Evolutionary conservation across 2,113 vertebrate species (phyloP), one percentile per base, ranked within the genome.

Genomic region (Sakesphorus luctuosus): DNA sequence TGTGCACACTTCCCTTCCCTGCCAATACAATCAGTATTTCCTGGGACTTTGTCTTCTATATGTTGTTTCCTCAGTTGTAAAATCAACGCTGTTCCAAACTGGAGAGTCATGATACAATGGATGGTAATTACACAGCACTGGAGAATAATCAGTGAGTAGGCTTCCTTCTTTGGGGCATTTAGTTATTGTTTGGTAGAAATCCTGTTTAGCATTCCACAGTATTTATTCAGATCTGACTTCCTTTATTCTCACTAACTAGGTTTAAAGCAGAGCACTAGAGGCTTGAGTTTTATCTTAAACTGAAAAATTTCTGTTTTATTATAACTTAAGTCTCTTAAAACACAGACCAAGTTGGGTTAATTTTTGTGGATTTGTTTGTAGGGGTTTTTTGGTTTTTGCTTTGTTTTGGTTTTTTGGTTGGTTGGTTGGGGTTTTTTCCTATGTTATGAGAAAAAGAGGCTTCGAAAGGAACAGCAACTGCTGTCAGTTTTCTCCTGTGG

Each of bases 51-150:
- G n/a, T 19, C 80, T 87, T 59, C 69, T 93, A 0, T 29, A 21
- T 9, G 46, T n/a, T 82, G 31, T 79, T 95, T 94, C 76, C 74
- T 83, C 58, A 38, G 36, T 14, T 73, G 89, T 91, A 76, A 93
- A 85, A 76, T 55, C 49, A 6, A 82, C 44, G 49, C 21, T 65
- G 36, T 7, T 87, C 40, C 87, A 69, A 79, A 66, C 1, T 5
- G 36, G 18, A 84, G 38, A 66, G 77, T 26, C 76, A 36, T 8
- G 11, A 72, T 29, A 40, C 84, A 56, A 72, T 23, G 66, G 38
- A 25, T 53, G 49, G n/a, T 16, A 95, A 91, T 92, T 68, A 68
- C 38, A 50, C 15, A 87, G 44, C 73, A 31, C 59, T 50, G 56
- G 44, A 92, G 61, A 68, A 63, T 53, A 92, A 92, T 65, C 80